Percentiles rank a stretch among this genome's conserved stretches.
phyloP scores from a whole-genome alignment of 2,113 vertebrate genomes.

The Terrapene triunguis region DNA sequence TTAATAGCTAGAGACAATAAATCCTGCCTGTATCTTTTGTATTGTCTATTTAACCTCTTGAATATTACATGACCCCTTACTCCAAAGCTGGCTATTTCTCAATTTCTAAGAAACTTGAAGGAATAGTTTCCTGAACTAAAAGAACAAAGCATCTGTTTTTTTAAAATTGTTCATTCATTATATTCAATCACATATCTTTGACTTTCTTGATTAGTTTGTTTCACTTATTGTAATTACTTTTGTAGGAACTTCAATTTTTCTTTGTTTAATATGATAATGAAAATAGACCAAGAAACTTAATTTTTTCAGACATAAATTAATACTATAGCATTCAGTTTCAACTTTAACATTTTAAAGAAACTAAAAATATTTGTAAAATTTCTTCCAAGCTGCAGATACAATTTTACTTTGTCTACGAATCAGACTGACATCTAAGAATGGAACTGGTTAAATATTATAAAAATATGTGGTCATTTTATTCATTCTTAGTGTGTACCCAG shows the following conservation, averaged over 20 bases:
- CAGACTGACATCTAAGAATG: background rate
- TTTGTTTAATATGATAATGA: background rate
- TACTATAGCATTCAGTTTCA: background rate
- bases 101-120: background rate
- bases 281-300: conserved; percentile 2
- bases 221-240: background rate
- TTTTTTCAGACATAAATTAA: background rate
- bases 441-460: conserved; percentile 46
- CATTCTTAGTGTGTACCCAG: conserved; percentile 21
- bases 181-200: background rate
- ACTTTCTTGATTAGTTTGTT: background rate
- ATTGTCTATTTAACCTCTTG: conserved; percentile 24
- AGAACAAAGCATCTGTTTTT: background rate
- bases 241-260: background rate
- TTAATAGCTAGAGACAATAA: background rate
- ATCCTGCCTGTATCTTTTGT: background rate
- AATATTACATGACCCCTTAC: conserved; percentile 38
- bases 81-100: background rate
- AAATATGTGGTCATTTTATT: conserved; percentile 49
- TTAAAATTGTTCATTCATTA: background rate
- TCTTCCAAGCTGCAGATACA: background rate
- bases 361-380: background rate
- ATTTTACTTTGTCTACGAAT: conserved; percentile 21
- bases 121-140: background rate
- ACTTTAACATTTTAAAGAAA: background rate